Percentiles rank a stretch among this genome's conserved stretches.
Evolutionary conservation across 2,797 vertebrate species (phyloP).

Genomic region (Selene dorsalis): DNA sequence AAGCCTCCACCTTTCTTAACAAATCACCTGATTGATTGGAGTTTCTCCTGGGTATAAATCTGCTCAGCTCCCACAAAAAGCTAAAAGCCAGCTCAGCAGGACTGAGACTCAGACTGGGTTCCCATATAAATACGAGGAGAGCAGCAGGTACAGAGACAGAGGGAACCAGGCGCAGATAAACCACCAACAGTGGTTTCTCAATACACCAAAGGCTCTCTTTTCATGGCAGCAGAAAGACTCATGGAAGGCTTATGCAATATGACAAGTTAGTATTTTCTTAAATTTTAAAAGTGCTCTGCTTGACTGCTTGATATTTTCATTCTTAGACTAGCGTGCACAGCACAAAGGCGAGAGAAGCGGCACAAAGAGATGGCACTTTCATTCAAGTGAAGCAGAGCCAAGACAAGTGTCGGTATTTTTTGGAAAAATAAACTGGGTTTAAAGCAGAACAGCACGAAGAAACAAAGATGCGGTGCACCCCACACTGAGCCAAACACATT

Average conservation of each 20-base stretch:
- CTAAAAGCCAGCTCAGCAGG: slow-evolving; percentile 53
- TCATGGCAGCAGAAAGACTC: slow-evolving; percentile 8
- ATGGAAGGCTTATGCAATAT: slow-evolving; percentile 8
- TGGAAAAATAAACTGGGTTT: not conserved
- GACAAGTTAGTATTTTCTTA: slow-evolving; percentile 13
- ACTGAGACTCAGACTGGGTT: slow-evolving; percentile 56
- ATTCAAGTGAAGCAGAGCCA: slow-evolving; percentile 16
- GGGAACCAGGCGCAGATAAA: slow-evolving; percentile 40
- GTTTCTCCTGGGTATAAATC: slow-evolving; percentile 64
- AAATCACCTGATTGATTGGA: slow-evolving; percentile 73
- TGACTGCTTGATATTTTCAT: slow-evolving; percentile 12
- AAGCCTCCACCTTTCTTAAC: slow-evolving; percentile 53
- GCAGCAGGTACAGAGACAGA: slow-evolving; percentile 27
- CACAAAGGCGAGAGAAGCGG: slow-evolving; percentile 16
- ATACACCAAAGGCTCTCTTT: slow-evolving; percentile 29
- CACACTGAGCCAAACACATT: not conserved
- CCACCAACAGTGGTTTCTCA: slow-evolving; percentile 20
- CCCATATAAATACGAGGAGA: slow-evolving; percentile 38
- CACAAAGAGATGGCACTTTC: not conserved
- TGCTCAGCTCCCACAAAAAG: slow-evolving; percentile 55
- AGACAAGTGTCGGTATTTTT: slow-evolving; percentile 10
- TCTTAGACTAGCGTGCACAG: slow-evolving; percentile 18
- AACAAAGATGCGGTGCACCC: not conserved
- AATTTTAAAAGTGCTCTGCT: slow-evolving; percentile 17
- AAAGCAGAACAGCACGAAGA: not conserved